Base-by-base conservation (phyloP, 2,113 vertebrate genomes). In the Sinosuthora webbiana region DNA sequence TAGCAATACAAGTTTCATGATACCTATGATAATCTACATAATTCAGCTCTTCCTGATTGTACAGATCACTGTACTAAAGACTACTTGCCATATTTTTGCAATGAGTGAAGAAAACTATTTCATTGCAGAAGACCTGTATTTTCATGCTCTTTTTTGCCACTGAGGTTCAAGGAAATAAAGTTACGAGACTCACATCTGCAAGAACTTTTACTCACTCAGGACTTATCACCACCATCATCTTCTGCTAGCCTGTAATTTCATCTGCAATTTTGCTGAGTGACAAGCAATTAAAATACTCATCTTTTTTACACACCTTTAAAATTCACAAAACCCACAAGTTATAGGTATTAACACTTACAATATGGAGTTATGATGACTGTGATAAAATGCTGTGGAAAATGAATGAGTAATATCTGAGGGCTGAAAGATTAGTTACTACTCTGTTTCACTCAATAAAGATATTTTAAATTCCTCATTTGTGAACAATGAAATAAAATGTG, bases 331-430 rank as follows among this genome's bases (percentile, higher is more conserved):
- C 6, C 22, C 55, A 55, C 83, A 83, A 53, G 22, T 83, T 94
- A 13, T 73, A 81, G 50, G 37, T 74, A 55, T 80, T 83, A 92
- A 5, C 39, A 83, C 45, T 55, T 64, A 71, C 83, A 89, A 81
- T 80, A 83, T 42, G 22, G 31, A 92, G 31, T 53, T 69, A 57
- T 28, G 37, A 80, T 50, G 80, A 87, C 87, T 73, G 69, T 70
- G 71, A 89, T 80, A 83, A 93, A 90, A 93, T 76, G 62, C 31
- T 56, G 21, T 76, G 67, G 79, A 88, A 85, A 90, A 76, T 41
- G 21, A 87, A 17, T 33, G 15, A 88, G 20, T n/a, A 59, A 41
- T 76, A 68, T 49, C 44, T 90, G 44, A 83, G 9, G 17, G 18
- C 1, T 90, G 41, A 86, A 92, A 86, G 53, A 80, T 76, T 13